These are phyloP conservation scores for Discoglossus pictus DNA, from an alignment of 2,797 vertebrate genomes.

Conservation along the genomic window DNA sequence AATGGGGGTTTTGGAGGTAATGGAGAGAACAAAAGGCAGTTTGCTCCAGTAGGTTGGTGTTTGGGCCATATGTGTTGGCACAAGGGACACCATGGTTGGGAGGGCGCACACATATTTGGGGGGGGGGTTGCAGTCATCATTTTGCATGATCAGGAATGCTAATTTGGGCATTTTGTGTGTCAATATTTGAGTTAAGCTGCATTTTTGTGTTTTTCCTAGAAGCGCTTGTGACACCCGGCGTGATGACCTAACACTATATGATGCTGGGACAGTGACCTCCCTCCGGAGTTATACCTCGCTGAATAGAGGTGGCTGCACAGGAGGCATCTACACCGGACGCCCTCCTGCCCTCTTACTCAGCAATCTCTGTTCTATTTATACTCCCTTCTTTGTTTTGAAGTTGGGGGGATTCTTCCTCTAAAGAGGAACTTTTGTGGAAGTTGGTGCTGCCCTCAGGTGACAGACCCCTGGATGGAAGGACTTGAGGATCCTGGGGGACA, in stretches of 20 bases:
- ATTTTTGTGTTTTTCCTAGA: neutral
- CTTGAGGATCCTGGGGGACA: neutral
- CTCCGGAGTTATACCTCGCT: conserved; percentile 36
- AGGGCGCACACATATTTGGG: too few relatives aligned
- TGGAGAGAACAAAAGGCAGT: too few relatives aligned
- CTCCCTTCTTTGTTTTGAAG: conserved; percentile 15
- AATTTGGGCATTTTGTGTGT: too few relatives aligned
- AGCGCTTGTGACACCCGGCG: conserved; percentile 41
- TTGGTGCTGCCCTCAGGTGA: conserved; percentile 37
- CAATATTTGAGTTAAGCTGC: too few relatives aligned
- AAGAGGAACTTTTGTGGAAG: conserved; percentile 23
- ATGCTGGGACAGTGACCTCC: conserved; percentile 33
- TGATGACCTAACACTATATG: conserved; percentile 14
- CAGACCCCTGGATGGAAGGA: conserved; percentile 17
- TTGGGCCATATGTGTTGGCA: too few relatives aligned
- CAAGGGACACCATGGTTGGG: too few relatives aligned
- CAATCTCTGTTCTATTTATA: conserved; percentile 38
- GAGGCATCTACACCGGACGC: conserved; percentile 11
- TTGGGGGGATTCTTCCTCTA: neutral
- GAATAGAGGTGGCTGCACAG: conserved; percentile 30
- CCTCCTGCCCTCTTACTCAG: conserved; percentile 39
- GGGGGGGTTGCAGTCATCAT: too few relatives aligned
- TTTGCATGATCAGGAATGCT: too few relatives aligned
- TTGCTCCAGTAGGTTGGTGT: too few relatives aligned
- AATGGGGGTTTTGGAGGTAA: too few relatives aligned